Base-by-base conservation (phyloP, 2,113 vertebrate species). In the Deroptyus accipitrinus region DNA sequence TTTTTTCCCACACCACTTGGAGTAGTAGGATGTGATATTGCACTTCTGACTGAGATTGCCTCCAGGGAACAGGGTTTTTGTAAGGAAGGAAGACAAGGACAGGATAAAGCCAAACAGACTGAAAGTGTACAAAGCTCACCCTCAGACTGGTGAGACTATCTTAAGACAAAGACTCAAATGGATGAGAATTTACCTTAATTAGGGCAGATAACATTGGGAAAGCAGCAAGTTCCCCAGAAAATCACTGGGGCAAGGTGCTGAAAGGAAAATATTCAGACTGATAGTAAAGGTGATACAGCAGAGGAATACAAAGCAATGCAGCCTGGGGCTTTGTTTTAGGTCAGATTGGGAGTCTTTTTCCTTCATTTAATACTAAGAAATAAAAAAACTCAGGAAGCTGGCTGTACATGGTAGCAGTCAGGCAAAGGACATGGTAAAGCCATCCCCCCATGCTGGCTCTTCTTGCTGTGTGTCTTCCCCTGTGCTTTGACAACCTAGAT, bases 401-500 rank as follows among this genome's bases (percentile, higher is more conserved):
- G 5, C 16, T 80, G 41, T 37, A 37, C 12, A 35, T 59, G 54
- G 72, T 23, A 86, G 44, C 72, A 66, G 49, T 35, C 73, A 79
- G 66, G 24, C 52, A 78, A 66, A 82, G 73, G 80, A 61, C 61
- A 11, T 0, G 6, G 30, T 74, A 35, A 83, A 57, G 79, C 64
- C 39, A 14, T 73, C 42, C 17, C 33, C 87, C 42, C 77, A 70
- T 0, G 0, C 33, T 1, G 19, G 62, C 83, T 31, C 7, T 84
- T 75, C 68, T 59, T 1, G 4, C 33, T 68, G 11, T 3, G 7
- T 3, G 3, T 74, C 39, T 83, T 90, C 42, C 67, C 33, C 17
- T 24, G 64, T 54, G 9, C 41, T 87, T 20, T 2, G 0, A 48
- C 30, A 68, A 0, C 30, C 35, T 46, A 4, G 1, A 15, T 31